Evolutionary conservation across 1,140 invertebrate genomes (phyloP), one percentile per base, ranked within the genome.

Genomic region (Drosophila guanche): DNA sequence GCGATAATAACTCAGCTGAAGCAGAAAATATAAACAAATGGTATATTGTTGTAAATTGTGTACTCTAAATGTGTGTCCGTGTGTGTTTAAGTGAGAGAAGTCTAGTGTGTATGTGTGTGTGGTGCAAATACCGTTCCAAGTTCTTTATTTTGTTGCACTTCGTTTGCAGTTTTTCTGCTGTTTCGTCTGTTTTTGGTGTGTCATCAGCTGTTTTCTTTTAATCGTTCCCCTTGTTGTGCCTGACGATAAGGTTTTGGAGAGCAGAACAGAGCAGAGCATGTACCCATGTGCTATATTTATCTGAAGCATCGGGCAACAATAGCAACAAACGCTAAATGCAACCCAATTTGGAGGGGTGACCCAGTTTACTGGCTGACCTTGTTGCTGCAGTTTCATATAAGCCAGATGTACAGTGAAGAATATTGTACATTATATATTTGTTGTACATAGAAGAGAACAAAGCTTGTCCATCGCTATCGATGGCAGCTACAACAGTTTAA

Each of bases 21-120:
- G 50, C 42, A 14, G 29, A 62, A 77, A 79, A 86, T 66, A 74
- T 77, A 86, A 85, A 80, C 80, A 86, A 85, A 85, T 85, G 80
- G 80, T 85, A 85, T 50, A 58, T 60, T 60, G 29, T 43, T 51
- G 40, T 51, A 3, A 4, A 40, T 29, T 51, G 14, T 27, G 29
- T 29, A 29, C 27, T 29, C 6, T 29, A 29, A 29, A 29, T 7
- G 27, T 29, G 6, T 29, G 6, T 7, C 7, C 27, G 5, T 29
- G 27, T 7, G 27, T 6, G 6, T 5, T 29, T 10, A 2, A 33
- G 29, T 10, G 29, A 10, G 8, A 29, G 7, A 29, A 29, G 2
- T 7, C 27, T 33, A 20, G 42, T 65, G 41, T 47, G 42, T 63
- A 14, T 42, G 37, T 50, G 56, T 60, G 42, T 54, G 43, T 47